These are phyloP conservation scores for Acanthopagrus latus DNA, from an alignment of 2,797 vertebrate genomes.

Conservation along the genomic window DNA sequence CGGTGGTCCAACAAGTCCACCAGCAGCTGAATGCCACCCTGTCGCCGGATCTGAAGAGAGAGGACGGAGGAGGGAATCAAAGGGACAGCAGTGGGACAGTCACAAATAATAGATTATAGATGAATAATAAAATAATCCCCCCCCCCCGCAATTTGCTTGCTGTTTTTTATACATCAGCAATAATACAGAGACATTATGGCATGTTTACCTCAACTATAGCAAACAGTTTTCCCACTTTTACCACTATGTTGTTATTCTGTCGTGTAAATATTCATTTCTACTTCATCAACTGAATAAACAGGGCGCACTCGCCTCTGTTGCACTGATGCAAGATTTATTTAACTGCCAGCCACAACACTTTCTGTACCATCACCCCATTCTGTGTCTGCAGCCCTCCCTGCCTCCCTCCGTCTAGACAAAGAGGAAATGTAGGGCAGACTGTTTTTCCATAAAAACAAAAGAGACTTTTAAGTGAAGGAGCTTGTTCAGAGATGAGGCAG, in stretches of 20 bases:
- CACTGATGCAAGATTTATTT: slow-evolving; percentile 30
- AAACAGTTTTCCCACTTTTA: neutral
- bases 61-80: neutral
- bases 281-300: slow-evolving; percentile 8
- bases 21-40: slow-evolving; percentile 97
- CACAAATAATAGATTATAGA: neutral
- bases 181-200: neutral
- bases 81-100: too few species aligned
- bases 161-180: neutral
- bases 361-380: slow-evolving; percentile 17
- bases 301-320: neutral
- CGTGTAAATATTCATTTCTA: neutral
- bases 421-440: slow-evolving; percentile 57
- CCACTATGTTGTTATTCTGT: too few species aligned
- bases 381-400: slow-evolving; percentile 26
- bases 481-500: slow-evolving; percentile 19
- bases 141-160: too few species aligned
- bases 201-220: neutral
- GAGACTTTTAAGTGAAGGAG: slow-evolving; percentile 25
- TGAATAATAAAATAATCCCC: too few species aligned
- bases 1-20: slow-evolving; percentile 97
- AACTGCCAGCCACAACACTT: slow-evolving; percentile 30
- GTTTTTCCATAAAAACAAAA: slow-evolving; percentile 47
- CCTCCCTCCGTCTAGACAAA: slow-evolving; percentile 52
- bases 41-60: slow-evolving; percentile 92